A percentile compares a stretch with the other conserved stretches of the same genome.
phyloP scores from a whole-genome alignment of 2,113 vertebrate species.

The Dasypus novemcinctus region DNA sequence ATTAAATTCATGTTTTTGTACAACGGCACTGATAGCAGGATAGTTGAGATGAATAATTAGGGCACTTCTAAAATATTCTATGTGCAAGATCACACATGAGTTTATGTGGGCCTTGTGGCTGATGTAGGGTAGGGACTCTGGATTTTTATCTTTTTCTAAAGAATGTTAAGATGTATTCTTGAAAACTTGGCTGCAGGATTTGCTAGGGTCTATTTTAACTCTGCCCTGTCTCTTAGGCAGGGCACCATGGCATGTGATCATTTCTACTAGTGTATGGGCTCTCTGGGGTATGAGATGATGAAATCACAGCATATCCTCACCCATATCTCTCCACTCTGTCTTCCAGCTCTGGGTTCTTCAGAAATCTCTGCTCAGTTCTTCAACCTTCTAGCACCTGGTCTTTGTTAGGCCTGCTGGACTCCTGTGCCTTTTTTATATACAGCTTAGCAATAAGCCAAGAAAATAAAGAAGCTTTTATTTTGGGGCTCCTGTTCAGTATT shows the following conservation, averaged over 20 bases:
- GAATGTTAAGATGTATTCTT: background rate
- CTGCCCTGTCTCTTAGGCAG: background rate
- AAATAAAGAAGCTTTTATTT: background rate
- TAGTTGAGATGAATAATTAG: no score
- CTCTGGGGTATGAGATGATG: background rate
- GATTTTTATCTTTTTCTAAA: background rate
- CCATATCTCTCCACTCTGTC: background rate
- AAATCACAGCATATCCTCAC: background rate
- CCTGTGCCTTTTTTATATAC: accelerated
- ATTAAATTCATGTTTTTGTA: background rate
- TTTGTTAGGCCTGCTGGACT: background rate
- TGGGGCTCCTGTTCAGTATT: no score
- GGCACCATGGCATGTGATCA: background rate
- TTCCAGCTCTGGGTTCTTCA: background rate
- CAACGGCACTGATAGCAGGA: background rate
- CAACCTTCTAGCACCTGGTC: background rate
- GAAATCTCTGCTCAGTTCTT: background rate
- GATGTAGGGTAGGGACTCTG: accelerated
- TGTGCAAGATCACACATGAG: background rate
- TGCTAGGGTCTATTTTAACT: background rate
- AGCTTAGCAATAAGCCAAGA: background rate
- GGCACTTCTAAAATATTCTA: background rate
- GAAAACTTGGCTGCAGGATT: background rate
- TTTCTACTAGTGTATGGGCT: background rate
- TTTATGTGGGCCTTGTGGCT: accelerated